phyloP scores from a whole-genome alignment of 2,113 vertebrate species.

The Hylia prasina region DNA sequence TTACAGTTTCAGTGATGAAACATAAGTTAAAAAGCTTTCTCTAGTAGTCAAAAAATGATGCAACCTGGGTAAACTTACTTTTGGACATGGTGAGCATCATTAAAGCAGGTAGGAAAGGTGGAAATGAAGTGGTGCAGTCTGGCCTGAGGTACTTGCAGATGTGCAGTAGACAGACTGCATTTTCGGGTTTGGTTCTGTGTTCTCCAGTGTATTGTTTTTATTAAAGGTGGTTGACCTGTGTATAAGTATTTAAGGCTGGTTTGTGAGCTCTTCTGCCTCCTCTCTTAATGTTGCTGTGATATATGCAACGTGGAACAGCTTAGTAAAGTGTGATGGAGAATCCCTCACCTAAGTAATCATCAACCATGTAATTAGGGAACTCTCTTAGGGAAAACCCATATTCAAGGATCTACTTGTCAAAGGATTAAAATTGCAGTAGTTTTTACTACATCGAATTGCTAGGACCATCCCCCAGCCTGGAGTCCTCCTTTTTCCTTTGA shows the following conservation, averaged over 20 bases:
- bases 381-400: neutral
- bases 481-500: neutral
- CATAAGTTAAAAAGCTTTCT: neutral
- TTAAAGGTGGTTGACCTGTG: neutral
- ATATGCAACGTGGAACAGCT: neutral
- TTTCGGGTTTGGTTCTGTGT: neutral
- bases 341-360: neutral
- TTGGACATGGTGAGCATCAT: neutral
- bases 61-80: neutral
- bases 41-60: neutral
- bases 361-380: neutral
- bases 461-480: neutral
- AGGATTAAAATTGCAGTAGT: neutral
- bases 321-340: neutral
- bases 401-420: neutral
- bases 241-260: neutral
- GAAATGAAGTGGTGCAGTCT: neutral
- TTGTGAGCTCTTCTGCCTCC: neutral
- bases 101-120: neutral
- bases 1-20: neutral
- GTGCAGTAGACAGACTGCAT: neutral
- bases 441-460: neutral
- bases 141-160: neutral
- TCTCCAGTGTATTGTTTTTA: neutral
- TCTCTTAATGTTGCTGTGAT: fast-evolving